Evolutionary conservation across 2,797 vertebrate genomes (phyloP), one percentile per base, ranked within the genome.

Genomic region (Thamnophis elegans): DNA sequence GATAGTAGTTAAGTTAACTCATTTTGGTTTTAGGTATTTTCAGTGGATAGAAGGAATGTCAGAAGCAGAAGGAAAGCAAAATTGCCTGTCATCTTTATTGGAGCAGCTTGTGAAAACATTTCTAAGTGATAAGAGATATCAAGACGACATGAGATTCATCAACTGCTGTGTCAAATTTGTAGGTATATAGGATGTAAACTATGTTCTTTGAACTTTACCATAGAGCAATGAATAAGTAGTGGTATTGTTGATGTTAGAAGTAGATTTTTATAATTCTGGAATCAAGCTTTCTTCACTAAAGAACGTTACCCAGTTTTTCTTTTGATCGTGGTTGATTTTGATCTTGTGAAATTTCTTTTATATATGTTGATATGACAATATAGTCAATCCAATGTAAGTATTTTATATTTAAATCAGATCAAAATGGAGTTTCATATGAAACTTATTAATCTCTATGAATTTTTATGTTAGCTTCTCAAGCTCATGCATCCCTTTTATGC

Each of bases 81-180:
- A 28, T 28, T 94, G 94, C 12, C 93, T 98, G 96, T 96, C 97
- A 0, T 56, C 60, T 53, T 98, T 99, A 85, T 96, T 99, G 42
- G 97, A 98, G 91, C 95, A 96, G 3, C 97, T 99, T 0, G 97
- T 99, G 51, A 97, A 98, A 94, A 96, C 53, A 7, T 99, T 99
- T 95, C 51, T 98, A 60, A 78, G 95, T 0, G 97, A 98, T 0
- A 94, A 97, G 93, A 97, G 93, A 89, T 99, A 99, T 92, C 97
- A 97, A 0, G 96, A 98, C 36, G 99, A 99, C 91, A 47, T 94
- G 13, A 96, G 99, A 95, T 99, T 98, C 32, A 95, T 99, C 13
- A 97, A 95, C 93, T 97, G 97, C 97, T 99, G 99, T 96, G 68
- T 99, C 92, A 97, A 95, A 96, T 98, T 98, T 97, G 99, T 99